Evolutionary conservation across 2,797 vertebrate genomes (phyloP).

Genomic region (Valencia hispanica): DNA sequence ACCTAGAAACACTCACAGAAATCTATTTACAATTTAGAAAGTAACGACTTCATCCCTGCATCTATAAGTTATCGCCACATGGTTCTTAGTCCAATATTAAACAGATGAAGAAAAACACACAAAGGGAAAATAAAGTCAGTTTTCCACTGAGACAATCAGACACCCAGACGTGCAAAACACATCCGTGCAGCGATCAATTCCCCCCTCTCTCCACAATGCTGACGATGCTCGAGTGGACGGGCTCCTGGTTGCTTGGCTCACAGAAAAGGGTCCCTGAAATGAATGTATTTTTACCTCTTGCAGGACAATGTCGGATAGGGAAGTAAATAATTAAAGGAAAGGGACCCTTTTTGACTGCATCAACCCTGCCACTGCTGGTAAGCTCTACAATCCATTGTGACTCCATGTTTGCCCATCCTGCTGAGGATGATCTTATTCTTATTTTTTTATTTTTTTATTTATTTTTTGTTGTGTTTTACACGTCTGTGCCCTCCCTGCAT

Average conservation of each 20-base stretch:
- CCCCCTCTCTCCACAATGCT: constrained; percentile 75
- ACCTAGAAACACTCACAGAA: constrained; percentile 33
- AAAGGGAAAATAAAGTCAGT: constrained; percentile 63
- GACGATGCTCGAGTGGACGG: constrained; percentile 83
- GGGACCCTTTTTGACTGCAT: constrained; percentile 89
- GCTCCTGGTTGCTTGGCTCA: constrained; percentile 80
- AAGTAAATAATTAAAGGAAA: constrained; percentile 90
- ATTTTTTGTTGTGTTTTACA: constrained; percentile 56
- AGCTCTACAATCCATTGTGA: constrained; percentile 87
- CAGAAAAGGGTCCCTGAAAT: constrained; percentile 87
- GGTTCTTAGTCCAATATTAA: constrained; percentile 63
- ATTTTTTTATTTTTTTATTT: constrained; percentile 45
- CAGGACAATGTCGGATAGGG: constrained; percentile 90
- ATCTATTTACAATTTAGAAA: constrained; percentile 34
- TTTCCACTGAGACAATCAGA: constrained; percentile 36
- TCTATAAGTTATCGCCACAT: constrained; percentile 62
- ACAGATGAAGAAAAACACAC: constrained; percentile 69
- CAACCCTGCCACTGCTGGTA: constrained; percentile 90
- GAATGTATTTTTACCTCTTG: constrained; percentile 89
- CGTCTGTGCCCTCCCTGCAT: constrained; percentile 80
- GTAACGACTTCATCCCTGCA: constrained; percentile 52
- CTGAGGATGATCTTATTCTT: constrained; percentile 69
- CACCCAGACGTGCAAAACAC: constrained; percentile 24
- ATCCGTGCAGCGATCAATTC: constrained; percentile 63
- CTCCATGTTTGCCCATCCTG: constrained; percentile 78